These are phyloP conservation scores for Siphlonurus alternatus DNA, from an alignment of 2,888 invertebrate genomes.

Conservation along the genomic window DNA sequence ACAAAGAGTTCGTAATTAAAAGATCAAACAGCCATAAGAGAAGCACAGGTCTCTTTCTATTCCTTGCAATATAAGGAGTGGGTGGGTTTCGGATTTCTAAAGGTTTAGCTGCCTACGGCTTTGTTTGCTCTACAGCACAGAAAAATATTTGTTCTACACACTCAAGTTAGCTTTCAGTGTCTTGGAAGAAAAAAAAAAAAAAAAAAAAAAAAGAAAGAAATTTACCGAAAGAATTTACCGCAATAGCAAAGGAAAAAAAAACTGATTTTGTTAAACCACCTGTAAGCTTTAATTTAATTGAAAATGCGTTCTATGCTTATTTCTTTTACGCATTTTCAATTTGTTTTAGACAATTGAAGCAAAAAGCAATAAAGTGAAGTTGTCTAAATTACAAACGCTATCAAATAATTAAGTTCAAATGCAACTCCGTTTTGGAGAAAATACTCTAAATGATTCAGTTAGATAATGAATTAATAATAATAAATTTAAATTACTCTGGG, in stretches of 20 bases:
- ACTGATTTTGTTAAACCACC: background rate
- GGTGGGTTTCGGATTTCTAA: background rate
- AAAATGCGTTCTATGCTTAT: no score
- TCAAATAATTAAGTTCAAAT: no score
- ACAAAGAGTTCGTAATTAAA: constrained; percentile 2
- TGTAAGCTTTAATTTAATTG: background rate
- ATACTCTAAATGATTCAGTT: no score
- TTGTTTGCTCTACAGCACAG: background rate
- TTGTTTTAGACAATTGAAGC: no score
- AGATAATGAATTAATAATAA: no score
- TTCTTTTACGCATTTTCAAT: no score
- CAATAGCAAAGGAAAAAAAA: background rate
- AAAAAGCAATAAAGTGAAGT: no score
- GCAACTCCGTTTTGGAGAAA: no score
- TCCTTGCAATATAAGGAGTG: background rate
- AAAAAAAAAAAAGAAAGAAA: no score
- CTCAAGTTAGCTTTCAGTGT: background rate
- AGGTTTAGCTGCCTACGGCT: background rate
- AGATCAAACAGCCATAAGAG: background rate
- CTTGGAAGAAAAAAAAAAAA: background rate
- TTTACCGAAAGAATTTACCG: background rate
- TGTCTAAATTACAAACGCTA: no score
- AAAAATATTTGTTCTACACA: constrained; percentile 1
- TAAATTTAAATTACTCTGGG: no score
- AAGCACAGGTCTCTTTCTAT: background rate